A percentile compares a stretch with the other conserved stretches of the same genome.
Evolutionary conservation across 2,113 vertebrate genomes (phyloP).

Genomic region (Petromus typicus): DNA sequence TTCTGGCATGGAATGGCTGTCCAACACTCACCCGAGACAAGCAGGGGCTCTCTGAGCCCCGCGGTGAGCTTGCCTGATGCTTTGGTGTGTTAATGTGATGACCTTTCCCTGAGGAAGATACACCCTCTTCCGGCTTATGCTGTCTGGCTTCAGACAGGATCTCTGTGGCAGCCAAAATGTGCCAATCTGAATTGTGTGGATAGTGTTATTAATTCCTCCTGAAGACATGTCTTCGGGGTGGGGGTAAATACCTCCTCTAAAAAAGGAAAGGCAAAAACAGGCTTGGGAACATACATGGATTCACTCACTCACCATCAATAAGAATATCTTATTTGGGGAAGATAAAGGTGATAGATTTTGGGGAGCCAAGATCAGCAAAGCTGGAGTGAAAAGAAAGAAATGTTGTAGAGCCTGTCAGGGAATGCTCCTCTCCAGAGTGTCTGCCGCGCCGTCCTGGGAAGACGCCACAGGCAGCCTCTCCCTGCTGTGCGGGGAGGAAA

Average conservation of each 20-base stretch:
- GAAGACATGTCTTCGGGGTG: constrained; percentile 8
- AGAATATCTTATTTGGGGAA: neutral
- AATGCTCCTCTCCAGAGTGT: constrained; percentile 59
- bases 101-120: neutral
- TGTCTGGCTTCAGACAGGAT: neutral
- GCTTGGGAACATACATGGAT: neutral
- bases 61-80: neutral
- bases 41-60: neutral
- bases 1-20: neutral
- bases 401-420: constrained; percentile 49
- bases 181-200: constrained; percentile 18
- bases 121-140: neutral
- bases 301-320: neutral
- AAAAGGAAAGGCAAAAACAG: neutral
- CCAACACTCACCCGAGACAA: neutral
- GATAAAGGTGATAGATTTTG: constrained; percentile 11
- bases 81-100: neutral
- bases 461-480: constrained; percentile 52
- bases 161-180: neutral
- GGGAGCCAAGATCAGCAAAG: constrained; percentile 26
- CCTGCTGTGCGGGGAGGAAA: constrained; percentile 51
- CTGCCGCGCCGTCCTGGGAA: constrained; percentile 60
- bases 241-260: neutral
- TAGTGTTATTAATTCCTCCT: constrained; percentile 41
- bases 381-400: constrained; percentile 5